Evolutionary conservation across 2,888 invertebrate genomes (phyloP).

Genomic region (Encarsia formosa): DNA sequence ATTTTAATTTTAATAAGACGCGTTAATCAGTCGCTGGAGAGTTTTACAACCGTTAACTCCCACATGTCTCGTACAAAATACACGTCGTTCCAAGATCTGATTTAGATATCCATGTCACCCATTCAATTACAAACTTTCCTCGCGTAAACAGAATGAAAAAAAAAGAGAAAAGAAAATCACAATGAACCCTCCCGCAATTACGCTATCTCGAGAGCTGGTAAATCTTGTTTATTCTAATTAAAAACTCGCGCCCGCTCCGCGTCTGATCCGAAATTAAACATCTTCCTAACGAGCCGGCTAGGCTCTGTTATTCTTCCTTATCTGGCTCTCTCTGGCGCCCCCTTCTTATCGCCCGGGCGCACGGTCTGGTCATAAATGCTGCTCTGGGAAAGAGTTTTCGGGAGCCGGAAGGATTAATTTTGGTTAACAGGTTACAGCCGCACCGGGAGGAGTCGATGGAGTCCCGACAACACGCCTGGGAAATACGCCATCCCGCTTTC

Average conservation of each 20-base stretch:
- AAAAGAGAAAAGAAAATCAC: no score
- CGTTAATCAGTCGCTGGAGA: no score
- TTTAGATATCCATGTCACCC: no score
- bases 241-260: constrained; percentile 14
- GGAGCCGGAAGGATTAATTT: constrained; percentile 38
- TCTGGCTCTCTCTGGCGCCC: no score
- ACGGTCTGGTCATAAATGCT: no score
- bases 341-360: constrained; percentile 20
- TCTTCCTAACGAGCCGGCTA: constrained; percentile 20
- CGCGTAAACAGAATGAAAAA: no score
- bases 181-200: constrained; percentile 26
- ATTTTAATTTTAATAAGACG: no score
- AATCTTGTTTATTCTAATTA: constrained; percentile 29
- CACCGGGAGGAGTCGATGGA: constrained; percentile 36
- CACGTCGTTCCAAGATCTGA: no score
- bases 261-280: constrained; percentile 25
- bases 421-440: constrained; percentile 43
- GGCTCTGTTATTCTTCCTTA: constrained; percentile 1
- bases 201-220: constrained; percentile 15
- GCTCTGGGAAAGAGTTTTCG: not conserved
- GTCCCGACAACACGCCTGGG: constrained; percentile 41
- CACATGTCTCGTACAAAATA: no score
- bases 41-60: no score
- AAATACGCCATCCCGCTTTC: constrained; percentile 42
- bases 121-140: no score